Base-by-base conservation (phyloP, 2,797 vertebrate genomes). In the Microhierax caerulescens region DNA sequence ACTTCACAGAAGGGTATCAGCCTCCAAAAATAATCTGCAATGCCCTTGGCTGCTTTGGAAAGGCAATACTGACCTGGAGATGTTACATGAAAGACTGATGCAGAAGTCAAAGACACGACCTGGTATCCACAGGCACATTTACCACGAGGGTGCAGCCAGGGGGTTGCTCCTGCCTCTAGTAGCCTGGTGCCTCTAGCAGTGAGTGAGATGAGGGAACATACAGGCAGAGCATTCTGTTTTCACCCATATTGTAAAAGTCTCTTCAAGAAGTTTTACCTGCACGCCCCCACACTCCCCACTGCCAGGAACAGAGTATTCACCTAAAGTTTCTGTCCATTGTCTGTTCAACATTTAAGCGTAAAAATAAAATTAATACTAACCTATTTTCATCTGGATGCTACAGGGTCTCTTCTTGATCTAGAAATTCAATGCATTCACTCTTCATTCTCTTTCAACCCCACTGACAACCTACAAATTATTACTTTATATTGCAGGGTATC, bases 151-250 rank as follows among this genome's bases (percentile, higher is more conserved):
- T 27, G 27, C 57, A 39, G 30, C 7, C 78, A 41, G 39, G 0
- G 2, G 10, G 54, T 5, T 18, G 36, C 25, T 67, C 36, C 79
- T 61, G 34, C 48, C 78, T 3, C 27, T 8, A 51, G 64, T 9
- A 59, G 59, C 30, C 30, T 5, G 27, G 53, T 1, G 1, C n/a
- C 64, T 47, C 37, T 28, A 22, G 27, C 4, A 68, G 57, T 0
- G 4, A 10, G 36, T 1, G 5, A 36, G 34, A 36, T 0, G 1
- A 39, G 34, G 3, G 15, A 39, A 19, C 9, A 16, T 1, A 0
- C 30, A 24, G n/a, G 13, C 10, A 36, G 72, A 65, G 43, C 12
- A 1, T 5, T 30, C 14, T 13, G 7, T 5, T 87, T 23, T 27
- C 56, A 37, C 27, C 45, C 21, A n/a, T 12, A 23, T 0, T 25